These are phyloP conservation scores for Monomorium pharaonis DNA, from an alignment of 1,140 invertebrate genomes.

Conservation along the genomic window DNA sequence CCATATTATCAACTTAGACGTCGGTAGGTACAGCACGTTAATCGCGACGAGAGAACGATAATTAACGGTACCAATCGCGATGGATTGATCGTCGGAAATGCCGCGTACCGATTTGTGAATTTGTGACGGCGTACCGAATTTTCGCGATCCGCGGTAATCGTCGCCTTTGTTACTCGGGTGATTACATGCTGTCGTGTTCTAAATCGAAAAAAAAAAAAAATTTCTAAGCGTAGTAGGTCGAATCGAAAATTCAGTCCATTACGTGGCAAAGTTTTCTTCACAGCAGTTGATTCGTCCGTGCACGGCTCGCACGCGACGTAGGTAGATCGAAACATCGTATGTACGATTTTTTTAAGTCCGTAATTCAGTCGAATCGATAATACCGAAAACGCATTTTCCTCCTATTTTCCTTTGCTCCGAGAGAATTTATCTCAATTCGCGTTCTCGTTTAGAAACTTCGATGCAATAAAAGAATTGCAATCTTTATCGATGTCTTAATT, in stretches of 20 bases:
- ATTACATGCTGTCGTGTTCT: background rate
- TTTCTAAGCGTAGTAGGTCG: conserved; percentile 29
- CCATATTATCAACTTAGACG: conserved; percentile 37
- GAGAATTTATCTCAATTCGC: background rate
- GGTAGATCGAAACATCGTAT: conserved; percentile 18
- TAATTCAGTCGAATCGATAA: background rate
- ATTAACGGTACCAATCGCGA: background rate
- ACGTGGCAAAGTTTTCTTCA: conserved; percentile 40
- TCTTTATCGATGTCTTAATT: background rate
- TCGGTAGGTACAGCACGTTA: background rate
- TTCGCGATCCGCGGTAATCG: background rate
- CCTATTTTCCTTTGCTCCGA: background rate
- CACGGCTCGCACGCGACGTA: conserved; percentile 31
- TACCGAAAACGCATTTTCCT: background rate
- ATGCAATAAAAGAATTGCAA: background rate
- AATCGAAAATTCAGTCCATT: conserved; percentile 34
- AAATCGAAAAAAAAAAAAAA: conserved; percentile 20
- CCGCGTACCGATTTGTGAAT: background rate
- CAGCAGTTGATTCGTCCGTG: conserved; percentile 25
- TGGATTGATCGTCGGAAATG: background rate
- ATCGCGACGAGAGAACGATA: background rate
- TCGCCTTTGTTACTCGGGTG: background rate
- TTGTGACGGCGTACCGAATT: no score
- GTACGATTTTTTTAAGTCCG: conserved; percentile 10
- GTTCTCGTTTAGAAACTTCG: background rate